Evolutionary conservation across 1,140 invertebrate genomes (phyloP), one percentile per base, ranked within the genome.

Genomic region (Apis dorsata): DNA sequence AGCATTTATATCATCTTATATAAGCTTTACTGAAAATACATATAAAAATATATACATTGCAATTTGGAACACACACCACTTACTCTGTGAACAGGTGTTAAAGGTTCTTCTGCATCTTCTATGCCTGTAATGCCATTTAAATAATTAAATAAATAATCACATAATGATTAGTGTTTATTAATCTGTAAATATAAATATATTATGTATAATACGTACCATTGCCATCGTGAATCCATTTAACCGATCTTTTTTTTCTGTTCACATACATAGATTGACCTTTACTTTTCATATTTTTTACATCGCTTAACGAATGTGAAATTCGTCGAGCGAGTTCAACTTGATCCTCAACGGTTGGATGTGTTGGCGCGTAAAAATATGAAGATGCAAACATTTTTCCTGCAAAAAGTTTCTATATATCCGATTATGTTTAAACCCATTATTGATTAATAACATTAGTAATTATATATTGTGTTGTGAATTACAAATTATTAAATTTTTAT

Each of bases 251-350:
- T 94, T 98, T 98, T 75, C 98, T 95, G 92, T 98, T 98, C 86
- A 98, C 97, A 92, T 98, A 99, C 98, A 99, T 99, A 87, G 96
- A 97, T 93, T 99, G 98, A 24, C 98, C 98, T 91, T 98, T 97
- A 91, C 97, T 98, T 91, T 97, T 96, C 93, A 97, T 96, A 93
- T 99, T 99, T 94, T 97, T 97, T 84, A 97, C 97, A 90, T 98
- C 97, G 87, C 97, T 98, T 87, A 99, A 94, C n/a, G 98, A 98
- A 93, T 97, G 96, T 77, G 98, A 98, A 92, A 99, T 99, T 91
- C 97, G 95, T 66, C 97, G 95, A 65, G 98, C 98, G 78, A 99
- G 94, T 91, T 98, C 96, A 90, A 99, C 98, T 94, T 99, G 98
- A 92, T 99, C 98, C 91, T 99, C 97, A 75, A 99, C 97, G 1